phyloP scores from a whole-genome alignment of 1,140 invertebrate species.

The Danaus plexippus region DNA sequence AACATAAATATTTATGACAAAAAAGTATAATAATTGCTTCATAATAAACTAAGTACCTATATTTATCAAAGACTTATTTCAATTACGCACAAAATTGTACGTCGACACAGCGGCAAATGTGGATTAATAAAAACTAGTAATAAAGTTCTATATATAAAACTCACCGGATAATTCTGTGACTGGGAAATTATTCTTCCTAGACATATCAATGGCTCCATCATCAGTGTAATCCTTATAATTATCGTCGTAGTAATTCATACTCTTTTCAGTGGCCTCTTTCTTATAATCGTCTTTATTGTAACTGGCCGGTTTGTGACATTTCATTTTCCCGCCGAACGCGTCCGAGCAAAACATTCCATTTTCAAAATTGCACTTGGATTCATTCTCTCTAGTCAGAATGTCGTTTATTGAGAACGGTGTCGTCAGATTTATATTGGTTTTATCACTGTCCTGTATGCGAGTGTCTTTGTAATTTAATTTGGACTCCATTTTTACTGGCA shows the following conservation, averaged over 20 bases:
- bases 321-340: constrained; percentile 46
- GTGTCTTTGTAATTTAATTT: constrained; percentile 51
- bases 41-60: no score
- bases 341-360: constrained; percentile 50
- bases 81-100: no score
- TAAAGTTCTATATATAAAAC: constrained; percentile 14
- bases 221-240: constrained; percentile 48
- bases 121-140: no score
- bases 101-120: no score
- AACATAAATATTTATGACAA: no score
- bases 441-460: constrained; percentile 54
- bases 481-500: constrained; percentile 58
- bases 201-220: constrained; percentile 60
- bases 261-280: constrained; percentile 43
- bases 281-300: constrained; percentile 45
- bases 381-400: constrained; percentile 75
- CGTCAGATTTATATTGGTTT: constrained; percentile 54
- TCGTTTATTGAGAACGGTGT: constrained; percentile 86
- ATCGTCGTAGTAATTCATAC: constrained; percentile 60
- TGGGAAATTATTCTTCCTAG: constrained; percentile 53
- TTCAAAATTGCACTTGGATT: constrained; percentile 57
- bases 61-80: no score
- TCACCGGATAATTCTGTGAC: constrained; percentile 63
- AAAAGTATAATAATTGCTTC: no score
- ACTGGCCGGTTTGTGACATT: constrained; percentile 38